These are phyloP conservation scores for Malurus leucopterus DNA, from an alignment of 2,797 vertebrate species.

Conservation along the genomic window DNA sequence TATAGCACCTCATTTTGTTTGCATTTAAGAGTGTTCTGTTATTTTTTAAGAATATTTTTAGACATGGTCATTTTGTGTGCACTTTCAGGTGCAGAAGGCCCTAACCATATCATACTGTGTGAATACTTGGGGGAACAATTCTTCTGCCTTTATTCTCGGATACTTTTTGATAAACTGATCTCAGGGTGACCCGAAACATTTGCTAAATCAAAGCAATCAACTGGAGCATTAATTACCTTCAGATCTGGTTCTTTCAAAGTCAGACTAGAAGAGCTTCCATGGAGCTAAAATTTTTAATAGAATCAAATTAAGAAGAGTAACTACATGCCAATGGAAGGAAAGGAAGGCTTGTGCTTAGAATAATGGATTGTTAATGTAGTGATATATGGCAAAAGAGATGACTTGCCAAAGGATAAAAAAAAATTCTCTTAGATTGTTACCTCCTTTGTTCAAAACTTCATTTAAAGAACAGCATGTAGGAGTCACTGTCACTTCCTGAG, in stretches of 20 bases:
- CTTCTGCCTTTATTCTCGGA: not conserved
- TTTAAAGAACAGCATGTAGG: not conserved
- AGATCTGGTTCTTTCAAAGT: not conserved
- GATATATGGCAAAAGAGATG: not conserved
- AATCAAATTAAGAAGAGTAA: not conserved
- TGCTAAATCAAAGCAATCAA: not conserved
- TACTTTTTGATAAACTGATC: not conserved
- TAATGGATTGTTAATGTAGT: not conserved
- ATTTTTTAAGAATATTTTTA: not conserved
- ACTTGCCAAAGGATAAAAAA: not conserved
- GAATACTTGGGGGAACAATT: not conserved
- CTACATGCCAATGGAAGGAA: not conserved
- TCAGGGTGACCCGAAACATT: not conserved
- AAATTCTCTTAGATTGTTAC: not conserved
- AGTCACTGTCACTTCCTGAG: constrained; percentile 13
- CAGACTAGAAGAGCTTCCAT: not conserved
- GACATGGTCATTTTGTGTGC: not conserved
- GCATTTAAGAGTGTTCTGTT: not conserved
- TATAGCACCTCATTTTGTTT: not conserved
- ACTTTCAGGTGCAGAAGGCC: not conserved
- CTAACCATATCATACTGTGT: not conserved
- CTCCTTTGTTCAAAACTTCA: not conserved
- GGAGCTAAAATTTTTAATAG: not conserved
- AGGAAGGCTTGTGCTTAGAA: not conserved
- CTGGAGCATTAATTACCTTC: not conserved